A percentile compares a stretch with the other conserved stretches of the same genome.
Evolutionary conservation across 2,888 invertebrate species (phyloP).

Genomic region (Iselma pallidipennis): DNA sequence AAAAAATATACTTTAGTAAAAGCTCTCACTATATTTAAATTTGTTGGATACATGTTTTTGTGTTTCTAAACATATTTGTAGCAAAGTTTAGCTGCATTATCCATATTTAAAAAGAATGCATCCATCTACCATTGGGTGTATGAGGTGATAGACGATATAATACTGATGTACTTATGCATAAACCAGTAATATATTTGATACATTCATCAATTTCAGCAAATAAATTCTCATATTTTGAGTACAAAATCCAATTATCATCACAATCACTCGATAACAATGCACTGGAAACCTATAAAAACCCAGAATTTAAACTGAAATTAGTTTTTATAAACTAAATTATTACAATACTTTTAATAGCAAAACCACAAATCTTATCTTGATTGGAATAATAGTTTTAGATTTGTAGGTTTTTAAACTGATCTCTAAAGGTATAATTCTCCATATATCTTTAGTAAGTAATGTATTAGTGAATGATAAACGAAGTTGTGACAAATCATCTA

Average conservation of each 20-base stretch:
- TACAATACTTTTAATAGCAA: slow-evolving; percentile 57
- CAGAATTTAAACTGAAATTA: not conserved
- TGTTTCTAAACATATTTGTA: slow-evolving; percentile 55
- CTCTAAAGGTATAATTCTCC: slow-evolving; percentile 57
- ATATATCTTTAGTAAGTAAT: slow-evolving; percentile 49
- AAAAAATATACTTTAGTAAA: slow-evolving; percentile 35
- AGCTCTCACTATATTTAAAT: slow-evolving; percentile 36
- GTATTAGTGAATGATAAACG: slow-evolving; percentile 57
- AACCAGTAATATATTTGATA: slow-evolving; percentile 47
- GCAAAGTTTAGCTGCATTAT: slow-evolving; percentile 57
- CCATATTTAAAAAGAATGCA: slow-evolving; percentile 51
- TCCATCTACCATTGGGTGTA: slow-evolving; percentile 42
- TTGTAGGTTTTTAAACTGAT: slow-evolving; percentile 57
- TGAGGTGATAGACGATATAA: slow-evolving; percentile 45
- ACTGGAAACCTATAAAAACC: slow-evolving; percentile 28
- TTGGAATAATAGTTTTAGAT: slow-evolving; percentile 47
- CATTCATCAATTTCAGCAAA: slow-evolving; percentile 53
- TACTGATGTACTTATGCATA: slow-evolving; percentile 51
- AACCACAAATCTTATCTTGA: slow-evolving; percentile 56
- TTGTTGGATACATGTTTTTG: slow-evolving; percentile 34
- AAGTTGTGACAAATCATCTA: slow-evolving; percentile 57
- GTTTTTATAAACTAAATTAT: slow-evolving; percentile 20
- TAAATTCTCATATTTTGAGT: slow-evolving; percentile 47
- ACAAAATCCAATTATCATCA: slow-evolving; percentile 44
- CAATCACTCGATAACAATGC: slow-evolving; percentile 26